A percentile compares a stretch with the other conserved stretches of the same genome.
These are phyloP conservation scores for Tipula unca DNA, from an alignment of 2,888 invertebrate genomes.

Conservation along the genomic window DNA sequence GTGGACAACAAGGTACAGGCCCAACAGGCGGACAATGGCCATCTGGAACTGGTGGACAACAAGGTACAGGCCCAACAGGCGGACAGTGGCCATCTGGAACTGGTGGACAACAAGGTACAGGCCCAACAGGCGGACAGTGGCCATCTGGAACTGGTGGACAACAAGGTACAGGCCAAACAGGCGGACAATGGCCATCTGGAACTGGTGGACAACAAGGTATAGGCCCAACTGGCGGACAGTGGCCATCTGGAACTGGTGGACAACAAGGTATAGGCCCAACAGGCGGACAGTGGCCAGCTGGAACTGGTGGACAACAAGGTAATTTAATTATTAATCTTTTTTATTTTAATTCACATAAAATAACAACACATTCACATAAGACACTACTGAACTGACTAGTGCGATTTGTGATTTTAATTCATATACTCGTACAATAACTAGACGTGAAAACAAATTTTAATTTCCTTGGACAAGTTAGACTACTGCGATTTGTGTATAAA, in stretches of 20 bases:
- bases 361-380: too few relatives aligned
- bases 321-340: too few relatives aligned
- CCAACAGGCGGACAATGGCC: background rate
- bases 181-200: constrained; percentile 14
- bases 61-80: background rate
- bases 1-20: background rate
- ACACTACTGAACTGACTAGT: too few relatives aligned
- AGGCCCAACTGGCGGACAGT: constrained; percentile 19
- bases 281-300: constrained; percentile 18
- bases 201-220: background rate
- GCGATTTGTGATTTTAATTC: too few relatives aligned
- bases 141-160: background rate
- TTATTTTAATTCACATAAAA: too few relatives aligned
- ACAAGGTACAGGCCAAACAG: background rate
- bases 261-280: constrained; percentile 19
- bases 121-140: background rate
- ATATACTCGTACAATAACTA: too few relatives aligned
- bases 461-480: too few relatives aligned
- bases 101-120: background rate
- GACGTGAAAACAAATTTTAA: too few relatives aligned
- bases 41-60: background rate
- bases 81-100: background rate
- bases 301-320: constrained; percentile 8
- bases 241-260: constrained; percentile 2
- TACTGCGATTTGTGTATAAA: too few relatives aligned